Percentiles rank a stretch among this genome's conserved stretches.
phyloP scores from a whole-genome alignment of 2,888 invertebrate genomes.

The Dascillus cervinus region DNA sequence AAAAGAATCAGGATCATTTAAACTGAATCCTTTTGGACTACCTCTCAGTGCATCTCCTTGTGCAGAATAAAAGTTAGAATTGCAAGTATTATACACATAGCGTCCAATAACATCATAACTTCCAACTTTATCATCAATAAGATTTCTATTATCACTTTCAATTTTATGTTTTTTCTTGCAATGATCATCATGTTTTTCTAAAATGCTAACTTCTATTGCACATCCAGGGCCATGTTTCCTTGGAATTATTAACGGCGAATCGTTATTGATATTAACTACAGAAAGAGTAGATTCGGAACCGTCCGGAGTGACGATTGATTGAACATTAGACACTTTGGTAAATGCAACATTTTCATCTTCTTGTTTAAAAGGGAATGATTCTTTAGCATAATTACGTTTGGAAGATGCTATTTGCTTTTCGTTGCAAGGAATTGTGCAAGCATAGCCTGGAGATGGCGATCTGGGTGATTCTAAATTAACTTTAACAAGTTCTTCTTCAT shows the following conservation, averaged over 20 bases:
- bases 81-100: conserved; percentile 7
- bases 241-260: conserved; percentile 3
- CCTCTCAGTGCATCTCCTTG: background rate
- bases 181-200: conserved; percentile 24
- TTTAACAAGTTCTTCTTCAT: no score
- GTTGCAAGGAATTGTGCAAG: no score
- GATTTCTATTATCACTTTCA: conserved; percentile 7
- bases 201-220: conserved; percentile 22
- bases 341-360: no score
- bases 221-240: conserved; percentile 24
- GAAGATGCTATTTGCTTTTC: no score
- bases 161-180: conserved; percentile 17
- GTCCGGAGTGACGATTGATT: conserved; percentile 1
- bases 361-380: conserved; percentile 3
- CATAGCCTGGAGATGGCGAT: background rate
- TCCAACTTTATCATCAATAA: conserved; percentile 19
- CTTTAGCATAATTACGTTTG: no score
- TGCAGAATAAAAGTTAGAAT: background rate
- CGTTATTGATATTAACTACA: background rate
- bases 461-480: no score
- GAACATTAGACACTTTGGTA: no score
- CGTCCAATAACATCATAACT: conserved; percentile 20
- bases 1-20: conserved; percentile 12
- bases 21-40: conserved; percentile 13
- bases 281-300: conserved; percentile 4